Base-by-base conservation (phyloP, 2,797 vertebrate species). In the Chrosomus eos region DNA sequence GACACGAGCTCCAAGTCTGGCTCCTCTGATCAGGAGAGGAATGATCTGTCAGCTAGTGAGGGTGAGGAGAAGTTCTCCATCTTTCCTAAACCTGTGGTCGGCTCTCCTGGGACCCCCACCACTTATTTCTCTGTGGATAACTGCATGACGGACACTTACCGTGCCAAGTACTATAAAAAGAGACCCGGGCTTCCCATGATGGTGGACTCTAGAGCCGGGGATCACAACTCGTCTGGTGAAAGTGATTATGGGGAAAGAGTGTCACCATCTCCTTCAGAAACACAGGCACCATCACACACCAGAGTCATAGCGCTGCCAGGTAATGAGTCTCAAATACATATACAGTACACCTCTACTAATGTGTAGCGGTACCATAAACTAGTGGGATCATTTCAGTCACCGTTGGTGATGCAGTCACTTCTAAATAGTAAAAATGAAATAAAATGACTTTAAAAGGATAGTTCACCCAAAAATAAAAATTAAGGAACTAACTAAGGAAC, bases 81-180 rank as follows among this genome's bases (percentile, higher is more conserved):
- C 19, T 91, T 94, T 66, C 91, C 91, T 1, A 90, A 82, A 51
- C 86, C 86, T 3, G 43, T 83, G 7, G 51, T 43, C 0, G 58
- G 88, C 85, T 93, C 91, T 1, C 6, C 86, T 0, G 90, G 89
- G 68, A 93, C 96, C 10, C 95, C 97, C 45, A 99, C 97, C 0
- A 99, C 97, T 13, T 99, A 98, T 87, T 99, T 99, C 88, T 97
- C 97, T 0, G 98, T 99, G 64, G 98, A 99, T 82, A 94, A 92
- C 90, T 99, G 98, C 91, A 99, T 99, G 98, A 99, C 97, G 0
- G 98, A 99, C 91, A 98, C 97, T 0, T 99, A 99, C 83, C 96
- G 97, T 89, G 89, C 96, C 85, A 98, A 98, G 89, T 99, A 98
- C 90, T 97, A 99, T 72, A 97, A 96, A 90, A 95, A 95, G 91